Base-by-base conservation (phyloP, 2,113 vertebrate species). In the Fregetta grallaria region DNA sequence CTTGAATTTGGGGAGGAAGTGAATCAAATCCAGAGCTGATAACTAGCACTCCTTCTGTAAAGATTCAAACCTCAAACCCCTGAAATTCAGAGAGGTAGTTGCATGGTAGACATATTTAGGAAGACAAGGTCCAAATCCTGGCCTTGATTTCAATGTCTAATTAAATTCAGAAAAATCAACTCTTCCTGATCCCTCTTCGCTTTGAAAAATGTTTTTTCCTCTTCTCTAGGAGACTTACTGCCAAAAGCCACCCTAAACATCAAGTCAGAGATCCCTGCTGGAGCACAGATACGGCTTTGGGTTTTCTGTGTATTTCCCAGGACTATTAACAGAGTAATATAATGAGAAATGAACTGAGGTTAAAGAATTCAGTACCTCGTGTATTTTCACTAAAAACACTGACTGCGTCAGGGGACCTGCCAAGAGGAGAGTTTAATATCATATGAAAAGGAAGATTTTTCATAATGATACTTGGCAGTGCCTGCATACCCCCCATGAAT, bases 321-420 rank as follows among this genome's bases (percentile, higher is more conserved):
- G 82, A 82, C 92, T 93, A 86, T 97, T 97, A 96, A 63, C 62
- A 84, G 63, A 47, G 80, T 55, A 87, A 87, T 89, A 96, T 80
- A 94, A 96, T 78, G 89, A 96, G 94, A 92, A 95, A 93, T 94
- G 78, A 93, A 96, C 91, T 85, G 74, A 96, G 94, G 92, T 96
- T 94, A 96, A 97, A 96, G 88, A 93, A 95, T 97, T 87, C 90
- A 92, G 93, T 94, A 14, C 96, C 79, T 92, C 34, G 4, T 38
- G 70, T 94, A 96, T 89, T 96, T 96, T 95, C 86, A 96, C 71
- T 92, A 6, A 95, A 97, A 97, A 97, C 96, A 94, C 76, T 58
- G 59, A 32, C 61, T 97, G 88, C 67, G 29, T 76, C 70, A 78
- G 73, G 82, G 82, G 58, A 90, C 59, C 87, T 93, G 95, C 96